Evolutionary conservation across 2,113 vertebrate species (phyloP), one percentile per base, ranked within the genome.

Genomic region (Rhipidura dahli): DNA sequence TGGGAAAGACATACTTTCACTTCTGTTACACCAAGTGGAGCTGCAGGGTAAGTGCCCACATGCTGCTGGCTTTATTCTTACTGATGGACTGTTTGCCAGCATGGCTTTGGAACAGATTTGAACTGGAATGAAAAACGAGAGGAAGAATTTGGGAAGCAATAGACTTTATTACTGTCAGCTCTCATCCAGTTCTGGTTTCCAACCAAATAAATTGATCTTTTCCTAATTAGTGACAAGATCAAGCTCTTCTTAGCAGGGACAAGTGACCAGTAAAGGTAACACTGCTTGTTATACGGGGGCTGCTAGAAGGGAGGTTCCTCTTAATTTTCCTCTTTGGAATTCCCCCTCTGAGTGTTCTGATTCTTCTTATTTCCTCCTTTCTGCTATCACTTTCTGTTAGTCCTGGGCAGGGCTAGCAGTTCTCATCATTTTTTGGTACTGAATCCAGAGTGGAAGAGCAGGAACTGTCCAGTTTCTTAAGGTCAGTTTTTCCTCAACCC

Each of bases 1-100:
- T 22, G 75, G 86, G 75, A 77, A 63, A 69, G 21, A 90, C 49
- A 26, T 51, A 77, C 83, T 97, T 97, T 96, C 93, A 94, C 90
- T 97, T 97, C 65, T 68, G 71, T 26, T 68, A 37, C 7, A 59
- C 9, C 20, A 51, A 73, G 60, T 10, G 45, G 76, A 92, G 68
- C 56, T 68, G 68, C 44, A 28, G 49, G 76, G 80, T 94, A 84
- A 51, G 68, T 27, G 44, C 23, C 20, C 6, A 24, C 30, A 7
- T 23, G 49, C 64, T 87, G 49, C 39, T 89, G 57, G 23, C 57
- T 92, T 81, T 81, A 20, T 53, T 92, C 37, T 80, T 68, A 9
- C 53, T 64, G 40, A 35, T 59, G 21, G n/a, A 31, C 53, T 57
- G 7, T 33, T 69, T 23, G 37, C 50, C 5, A 65, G 47, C 14